Base-by-base conservation (phyloP, 2,797 vertebrate species). In the Fistularia commersonii region DNA sequence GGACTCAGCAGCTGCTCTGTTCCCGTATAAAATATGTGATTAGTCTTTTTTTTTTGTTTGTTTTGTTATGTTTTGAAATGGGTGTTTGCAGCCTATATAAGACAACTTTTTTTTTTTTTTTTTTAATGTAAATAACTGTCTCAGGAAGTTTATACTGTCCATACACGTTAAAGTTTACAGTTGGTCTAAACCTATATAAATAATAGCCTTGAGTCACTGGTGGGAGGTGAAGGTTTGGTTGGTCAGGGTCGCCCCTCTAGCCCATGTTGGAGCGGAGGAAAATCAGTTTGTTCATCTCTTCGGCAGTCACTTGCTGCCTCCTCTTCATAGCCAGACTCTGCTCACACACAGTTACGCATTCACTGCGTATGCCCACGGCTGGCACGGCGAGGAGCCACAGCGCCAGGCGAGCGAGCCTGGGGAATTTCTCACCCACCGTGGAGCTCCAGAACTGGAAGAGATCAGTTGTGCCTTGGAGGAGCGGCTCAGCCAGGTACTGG, bases 271-370 rank as follows among this genome's bases (percentile, higher is more conserved):
- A 97, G 83, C 95, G 96, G 83, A 99, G 92, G 83, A 99, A 99
- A 91, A 99, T 96, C 39, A 99, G 95, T 85, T 98, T 98, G 92
- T 99, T 99, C 93, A 97, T 97, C 70, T 98, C 95, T 84, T 99
- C 96, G 0, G 92, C 88, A 43, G 93, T 97, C 49, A 99, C 94
- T 75, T 97, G 94, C 56, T 96, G 92, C 83, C 90, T 92, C 87
- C 92, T 88, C 85, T 94, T 98, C 89, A 98, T 93, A 1, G 93
- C 91, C 81, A 98, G 88, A 9, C 94, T 95, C 83, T 99, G 95
- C 84, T 98, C 93, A 43, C 96, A 98, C 89, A 97, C 95, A 76
- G 90, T 94, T 71, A 95, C 90, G 60, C 95, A 98, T 74, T 95
- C 94, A 0, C 89, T 92, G 53, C 95, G 89, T 54, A 96, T 92